These are phyloP conservation scores for Girardia tigrina DNA, from an alignment of 2,888 invertebrate species.

Conservation along the genomic window DNA sequence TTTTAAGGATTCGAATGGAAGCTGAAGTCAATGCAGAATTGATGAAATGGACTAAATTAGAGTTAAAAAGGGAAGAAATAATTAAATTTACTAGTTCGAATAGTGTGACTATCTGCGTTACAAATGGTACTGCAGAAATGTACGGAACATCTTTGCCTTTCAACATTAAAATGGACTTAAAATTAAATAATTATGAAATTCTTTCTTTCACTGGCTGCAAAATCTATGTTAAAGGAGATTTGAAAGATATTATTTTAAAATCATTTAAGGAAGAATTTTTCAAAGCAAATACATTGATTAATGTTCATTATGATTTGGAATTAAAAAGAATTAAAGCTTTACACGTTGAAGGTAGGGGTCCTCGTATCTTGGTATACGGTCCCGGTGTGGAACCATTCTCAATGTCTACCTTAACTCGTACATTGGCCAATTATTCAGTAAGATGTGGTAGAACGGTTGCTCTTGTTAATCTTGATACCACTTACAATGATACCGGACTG, in stretches of 20 bases:
- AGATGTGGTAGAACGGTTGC: not conserved
- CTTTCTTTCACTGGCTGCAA: conserved; percentile 1
- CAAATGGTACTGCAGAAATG: not conserved
- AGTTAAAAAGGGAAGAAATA: not conserved
- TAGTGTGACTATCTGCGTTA: not conserved
- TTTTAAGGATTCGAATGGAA: no score
- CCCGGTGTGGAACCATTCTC: not conserved
- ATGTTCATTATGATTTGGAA: conserved; percentile 18
- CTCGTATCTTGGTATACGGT: not conserved
- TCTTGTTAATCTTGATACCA: not conserved
- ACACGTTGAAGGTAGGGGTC: not conserved
- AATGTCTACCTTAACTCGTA: not conserved
- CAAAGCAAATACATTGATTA: not conserved
- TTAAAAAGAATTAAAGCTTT: not conserved
- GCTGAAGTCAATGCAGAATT: no score
- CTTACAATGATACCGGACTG: not conserved
- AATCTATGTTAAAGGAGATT: not conserved
- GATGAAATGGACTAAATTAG: no score
- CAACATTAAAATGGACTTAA: not conserved
- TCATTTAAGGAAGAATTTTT: not conserved
- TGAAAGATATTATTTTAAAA: not conserved
- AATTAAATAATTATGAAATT: not conserved
- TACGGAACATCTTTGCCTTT: not conserved
- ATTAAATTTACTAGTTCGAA: not conserved
- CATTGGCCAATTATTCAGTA: not conserved